Evolutionary conservation across 2,797 vertebrate species (phyloP), one percentile per base, ranked within the genome.

Genomic region (Danio albolineatus): DNA sequence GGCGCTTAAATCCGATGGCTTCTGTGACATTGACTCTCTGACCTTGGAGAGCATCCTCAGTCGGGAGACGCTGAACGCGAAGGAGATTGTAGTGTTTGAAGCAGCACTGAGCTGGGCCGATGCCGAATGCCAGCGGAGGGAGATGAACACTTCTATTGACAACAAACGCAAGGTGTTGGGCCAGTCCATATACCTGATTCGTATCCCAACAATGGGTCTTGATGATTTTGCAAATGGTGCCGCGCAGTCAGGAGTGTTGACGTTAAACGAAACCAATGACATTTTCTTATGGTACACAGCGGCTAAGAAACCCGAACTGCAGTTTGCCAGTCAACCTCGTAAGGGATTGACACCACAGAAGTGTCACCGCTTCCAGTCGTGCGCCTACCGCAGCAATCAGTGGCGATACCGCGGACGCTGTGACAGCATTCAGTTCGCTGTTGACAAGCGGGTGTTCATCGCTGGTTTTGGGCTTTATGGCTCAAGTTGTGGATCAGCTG

Each of bases 221-320:
- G 97, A 99, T 12, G 97, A 99, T 89, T 99, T 99, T 0, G 97
- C 98, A 41, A 99, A 99, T 0, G 96, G 98, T 1, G 98, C 97
- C 0, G 98, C 97, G 0, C 98, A 99, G 90, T 98, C 97, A 0
- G 97, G 98, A 1, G 95, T 99, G 78, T 90, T 99, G 86, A 98
- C 97, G 0, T 96, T 99, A 75, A 97, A 95, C 0, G 98, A 99
- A 87, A 99, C 98, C 85, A 99, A 99, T 3, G 97, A 98, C 87
- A 99, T 99, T 88, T 99, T 99, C 90, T 94, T 99, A 60, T 99
- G 98, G 97, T 99, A 99, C 86, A 99, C 97, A 0, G 97, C 97
- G 0, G 96, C 95, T 87, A 99, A 98, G 65, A 99, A 99, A 82
- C 97, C 97, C 0, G 96, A 98, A 77, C 86, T 99, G 81, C 94